These are phyloP conservation scores for Podarcis cretensis DNA, from an alignment of 2,113 vertebrate genomes.

Conservation along the genomic window DNA sequence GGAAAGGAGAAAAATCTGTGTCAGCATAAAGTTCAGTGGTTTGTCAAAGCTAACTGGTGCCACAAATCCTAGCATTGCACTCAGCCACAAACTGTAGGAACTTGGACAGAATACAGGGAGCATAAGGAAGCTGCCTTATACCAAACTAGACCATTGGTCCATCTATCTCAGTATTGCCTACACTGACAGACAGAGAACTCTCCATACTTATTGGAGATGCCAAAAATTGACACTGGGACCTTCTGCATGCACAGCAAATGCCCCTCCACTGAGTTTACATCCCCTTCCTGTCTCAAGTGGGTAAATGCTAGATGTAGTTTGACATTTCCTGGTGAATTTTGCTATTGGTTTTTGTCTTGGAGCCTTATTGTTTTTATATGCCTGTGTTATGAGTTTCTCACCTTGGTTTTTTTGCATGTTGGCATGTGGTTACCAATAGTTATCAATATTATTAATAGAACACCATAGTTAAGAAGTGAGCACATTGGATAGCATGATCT, in stretches of 20 bases:
- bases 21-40: not conserved
- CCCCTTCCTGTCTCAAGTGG: not conserved
- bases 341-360: not conserved
- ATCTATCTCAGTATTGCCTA: too few species aligned
- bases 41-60: not conserved
- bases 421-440: too few species aligned
- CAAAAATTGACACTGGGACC: too few species aligned
- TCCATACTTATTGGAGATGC: too few species aligned
- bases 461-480: too few species aligned
- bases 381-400: not conserved
- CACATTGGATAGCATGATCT: not conserved
- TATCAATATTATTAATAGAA: too few species aligned
- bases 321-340: not conserved
- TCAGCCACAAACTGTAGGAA: not conserved
- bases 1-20: not conserved
- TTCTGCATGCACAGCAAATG: too few species aligned
- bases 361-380: not conserved
- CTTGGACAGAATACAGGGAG: not conserved
- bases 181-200: too few species aligned
- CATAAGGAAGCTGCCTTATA: too few species aligned
- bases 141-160: too few species aligned
- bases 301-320: not conserved
- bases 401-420: not conserved
- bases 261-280: too few species aligned
- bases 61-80: not conserved